Evolutionary conservation across 2,113 vertebrate species (phyloP).

Genomic region (Vulpes lagopus): DNA sequence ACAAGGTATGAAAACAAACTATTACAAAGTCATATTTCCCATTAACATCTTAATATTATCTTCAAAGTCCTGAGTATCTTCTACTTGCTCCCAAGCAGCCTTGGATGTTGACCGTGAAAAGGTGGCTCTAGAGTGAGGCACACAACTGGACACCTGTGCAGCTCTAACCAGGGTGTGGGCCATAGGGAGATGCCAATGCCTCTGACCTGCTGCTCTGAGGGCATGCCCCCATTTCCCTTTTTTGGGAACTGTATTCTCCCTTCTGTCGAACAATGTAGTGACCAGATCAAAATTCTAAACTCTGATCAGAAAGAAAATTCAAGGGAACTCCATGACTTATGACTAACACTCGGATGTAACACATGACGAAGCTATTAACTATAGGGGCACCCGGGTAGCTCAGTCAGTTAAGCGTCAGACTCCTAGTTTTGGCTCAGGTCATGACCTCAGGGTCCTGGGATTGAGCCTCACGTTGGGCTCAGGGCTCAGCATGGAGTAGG

Average conservation of each 20-base stretch:
- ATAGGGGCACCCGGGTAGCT: neutral
- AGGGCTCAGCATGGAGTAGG: neutral
- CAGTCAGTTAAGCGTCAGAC: neutral
- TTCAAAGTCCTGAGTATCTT: neutral
- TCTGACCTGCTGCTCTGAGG: neutral
- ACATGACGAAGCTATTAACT: neutral
- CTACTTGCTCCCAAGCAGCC: neutral
- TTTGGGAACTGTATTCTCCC: neutral
- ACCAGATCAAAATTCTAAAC: slow-evolving; percentile 6
- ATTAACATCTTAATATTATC: neutral
- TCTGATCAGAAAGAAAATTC: neutral
- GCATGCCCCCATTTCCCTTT: neutral
- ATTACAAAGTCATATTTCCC: neutral
- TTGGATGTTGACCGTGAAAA: neutral
- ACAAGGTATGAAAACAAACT: neutral
- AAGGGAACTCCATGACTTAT: neutral
- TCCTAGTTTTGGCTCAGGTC: neutral
- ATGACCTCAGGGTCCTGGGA: neutral
- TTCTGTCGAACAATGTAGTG: neutral
- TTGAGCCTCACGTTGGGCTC: neutral
- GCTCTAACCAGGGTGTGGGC: neutral
- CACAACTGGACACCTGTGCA: rapidly evolving
- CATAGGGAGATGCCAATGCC: rapidly evolving
- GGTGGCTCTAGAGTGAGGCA: rapidly evolving
- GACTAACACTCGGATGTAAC: neutral